Conservation (phyloP, 23 tunicate genomes). For the Diplosoma virens region DNA sequence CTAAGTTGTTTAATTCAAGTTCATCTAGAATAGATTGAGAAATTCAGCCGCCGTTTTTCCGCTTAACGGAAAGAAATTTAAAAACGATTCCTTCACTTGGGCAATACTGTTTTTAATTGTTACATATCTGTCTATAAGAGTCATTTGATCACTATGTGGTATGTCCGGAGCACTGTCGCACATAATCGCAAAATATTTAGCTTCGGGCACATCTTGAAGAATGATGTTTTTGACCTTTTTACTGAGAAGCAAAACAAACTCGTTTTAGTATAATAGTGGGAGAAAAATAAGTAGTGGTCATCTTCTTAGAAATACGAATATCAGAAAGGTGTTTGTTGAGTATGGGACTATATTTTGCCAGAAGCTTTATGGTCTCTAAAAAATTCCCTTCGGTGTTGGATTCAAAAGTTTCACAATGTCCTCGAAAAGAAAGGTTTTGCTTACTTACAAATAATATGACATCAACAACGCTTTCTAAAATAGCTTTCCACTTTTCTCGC, state of each 20-base stretch:
- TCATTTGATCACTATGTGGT: conserved; percentile 55
- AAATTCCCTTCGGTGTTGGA: conserved; percentile 46
- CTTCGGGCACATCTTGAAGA: conserved; percentile 55
- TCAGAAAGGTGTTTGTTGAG: conserved; percentile 54
- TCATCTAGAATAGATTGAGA: no score
- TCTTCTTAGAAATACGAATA: conserved; percentile 50
- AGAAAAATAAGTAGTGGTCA: conserved; percentile 46
- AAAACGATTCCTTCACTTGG: no score
- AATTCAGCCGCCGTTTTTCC: no score
- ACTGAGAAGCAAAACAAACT: conserved; percentile 56
- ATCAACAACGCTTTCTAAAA: conserved; percentile 55
- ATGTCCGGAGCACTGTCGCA: conserved; percentile 60
- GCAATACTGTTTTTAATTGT: no score
- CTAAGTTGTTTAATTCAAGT: no score
- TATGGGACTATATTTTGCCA: conserved; percentile 47
- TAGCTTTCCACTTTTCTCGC: conserved; percentile 50
- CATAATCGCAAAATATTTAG: conserved; percentile 58
- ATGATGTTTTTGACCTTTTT: conserved; percentile 49
- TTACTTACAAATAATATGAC: conserved; percentile 46
- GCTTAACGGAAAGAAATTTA: no score
- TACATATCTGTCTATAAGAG: conserved; percentile 44
- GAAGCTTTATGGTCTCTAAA: conserved; percentile 61
- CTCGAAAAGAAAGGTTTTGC: conserved; percentile 52
- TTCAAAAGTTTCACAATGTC: conserved; percentile 51
- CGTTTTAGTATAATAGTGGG: conserved; percentile 54